Evolutionary conservation across 1,140 invertebrate genomes (phyloP).

Genomic region (Chironomus striatipennis): DNA sequence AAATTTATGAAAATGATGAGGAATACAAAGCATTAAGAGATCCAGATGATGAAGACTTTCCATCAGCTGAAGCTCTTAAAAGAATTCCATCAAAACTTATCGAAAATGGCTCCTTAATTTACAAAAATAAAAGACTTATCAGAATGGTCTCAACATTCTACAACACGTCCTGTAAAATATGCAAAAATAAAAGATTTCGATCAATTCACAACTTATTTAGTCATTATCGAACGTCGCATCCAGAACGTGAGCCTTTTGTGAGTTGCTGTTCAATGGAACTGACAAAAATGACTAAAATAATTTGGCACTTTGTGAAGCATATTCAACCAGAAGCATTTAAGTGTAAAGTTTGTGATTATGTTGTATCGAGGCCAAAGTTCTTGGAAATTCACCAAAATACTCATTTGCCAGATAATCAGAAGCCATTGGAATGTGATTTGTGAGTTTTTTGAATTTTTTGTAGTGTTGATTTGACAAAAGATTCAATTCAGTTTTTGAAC

Average conservation of each 20-base stretch:
- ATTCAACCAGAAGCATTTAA: constrained; percentile 25
- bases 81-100: constrained; percentile 24
- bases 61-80: neutral
- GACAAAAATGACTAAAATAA: neutral
- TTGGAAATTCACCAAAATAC: constrained; percentile 23
- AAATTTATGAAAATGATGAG: constrained; percentile 17
- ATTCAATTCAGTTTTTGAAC: too few species aligned
- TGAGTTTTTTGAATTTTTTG: neutral
- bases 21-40: constrained; percentile 24
- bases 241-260: constrained; percentile 3
- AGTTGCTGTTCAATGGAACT: constrained; percentile 21
- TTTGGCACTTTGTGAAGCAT: constrained; percentile 22
- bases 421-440: constrained; percentile 23
- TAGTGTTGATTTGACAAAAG: too few species aligned
- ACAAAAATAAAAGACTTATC: constrained; percentile 23
- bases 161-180: constrained; percentile 17
- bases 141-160: constrained; percentile 10
- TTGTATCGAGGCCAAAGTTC: constrained; percentile 24
- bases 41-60: constrained; percentile 25
- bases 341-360: constrained; percentile 21
- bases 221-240: neutral
- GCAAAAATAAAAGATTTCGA: constrained; percentile 11
- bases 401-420: constrained; percentile 25
- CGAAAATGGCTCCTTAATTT: constrained; percentile 10
- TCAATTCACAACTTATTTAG: neutral